These are phyloP conservation scores for Drosophila picticornis DNA, from an alignment of 2,888 invertebrate genomes.

Conservation along the genomic window DNA sequence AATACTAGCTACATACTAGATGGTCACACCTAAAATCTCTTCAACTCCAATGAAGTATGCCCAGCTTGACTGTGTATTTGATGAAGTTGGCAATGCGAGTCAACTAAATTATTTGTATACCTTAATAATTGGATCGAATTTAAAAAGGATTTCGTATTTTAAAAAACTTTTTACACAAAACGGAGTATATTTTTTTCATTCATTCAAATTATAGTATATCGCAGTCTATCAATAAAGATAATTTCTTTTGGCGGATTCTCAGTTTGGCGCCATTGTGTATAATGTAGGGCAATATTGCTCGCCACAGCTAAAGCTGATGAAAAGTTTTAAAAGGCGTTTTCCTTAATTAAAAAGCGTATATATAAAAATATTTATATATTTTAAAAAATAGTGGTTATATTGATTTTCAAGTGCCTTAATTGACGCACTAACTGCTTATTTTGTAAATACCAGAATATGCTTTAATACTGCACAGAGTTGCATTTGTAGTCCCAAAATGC, in stretches of 20 bases:
- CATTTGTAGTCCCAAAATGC: background rate
- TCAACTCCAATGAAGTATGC: background rate
- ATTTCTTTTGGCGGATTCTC: background rate
- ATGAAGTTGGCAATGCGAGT: conserved; percentile 18
- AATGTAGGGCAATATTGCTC: no score
- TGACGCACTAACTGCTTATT: background rate
- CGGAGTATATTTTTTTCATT: background rate
- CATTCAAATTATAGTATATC: background rate
- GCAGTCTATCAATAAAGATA: background rate
- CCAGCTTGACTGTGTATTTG: background rate
- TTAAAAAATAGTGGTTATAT: background rate
- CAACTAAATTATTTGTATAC: background rate
- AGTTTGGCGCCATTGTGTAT: background rate
- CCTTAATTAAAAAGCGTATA: background rate
- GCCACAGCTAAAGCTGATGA: no score
- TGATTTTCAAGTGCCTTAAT: background rate
- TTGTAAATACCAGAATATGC: conserved; percentile 7
- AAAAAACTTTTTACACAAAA: background rate
- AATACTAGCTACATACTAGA: background rate
- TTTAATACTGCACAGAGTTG: conserved; percentile 4
- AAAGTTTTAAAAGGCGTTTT: background rate
- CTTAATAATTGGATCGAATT: background rate
- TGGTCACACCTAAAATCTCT: conserved; percentile 27
- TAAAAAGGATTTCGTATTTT: background rate
- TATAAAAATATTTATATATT: background rate